Evolutionary conservation across 2,113 vertebrate species (phyloP), one percentile per base, ranked within the genome.

Genomic region (Arothron firmamentum): DNA sequence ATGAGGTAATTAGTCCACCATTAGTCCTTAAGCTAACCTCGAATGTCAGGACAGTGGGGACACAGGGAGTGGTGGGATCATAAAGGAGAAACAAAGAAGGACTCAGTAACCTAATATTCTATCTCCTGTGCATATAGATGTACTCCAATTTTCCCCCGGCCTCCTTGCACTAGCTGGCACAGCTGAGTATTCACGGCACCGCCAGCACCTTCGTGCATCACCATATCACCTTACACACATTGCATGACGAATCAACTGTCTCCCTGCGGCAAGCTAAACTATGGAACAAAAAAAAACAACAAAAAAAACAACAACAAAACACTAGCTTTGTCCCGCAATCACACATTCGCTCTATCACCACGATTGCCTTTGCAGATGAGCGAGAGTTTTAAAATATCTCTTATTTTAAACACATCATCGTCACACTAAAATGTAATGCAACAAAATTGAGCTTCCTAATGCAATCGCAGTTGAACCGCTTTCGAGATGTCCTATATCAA

Each of bases 161-260:
- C 72, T 68, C 70, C 78, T 70, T 67, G 65, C 53, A 59, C 71
- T 42, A 48, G 57, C 67, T 78, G 72, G 79, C 75, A 85, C 69
- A 46, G 17, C 52, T 51, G 66, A 67, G 62, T n/a, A 0, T 9
- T 14, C 56, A 63, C 60, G 48, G 56, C 34, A 59, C 75, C 42
- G 53, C 77, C 58, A 67, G 81, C 63, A 43, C 59, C 48, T 54
- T 77, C 77, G 76, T 59, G 48, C 70, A 82, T 85, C 78, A 74
- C 77, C 70, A 62, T 85, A 86, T 85, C 80, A 78, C 68, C 70
- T 85, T 83, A 82, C 79, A 84, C 80, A 78, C 79, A 62, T 84
- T 55, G 62, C 68, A 79, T 79, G 77, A 75, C 69, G 0, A 76
- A 82, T 80, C 51, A 65, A 54, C 68, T 21, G 47, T 82, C 71